phyloP scores from a whole-genome alignment of 2,113 vertebrate genomes.

The Gadus chalcogrammus region DNA sequence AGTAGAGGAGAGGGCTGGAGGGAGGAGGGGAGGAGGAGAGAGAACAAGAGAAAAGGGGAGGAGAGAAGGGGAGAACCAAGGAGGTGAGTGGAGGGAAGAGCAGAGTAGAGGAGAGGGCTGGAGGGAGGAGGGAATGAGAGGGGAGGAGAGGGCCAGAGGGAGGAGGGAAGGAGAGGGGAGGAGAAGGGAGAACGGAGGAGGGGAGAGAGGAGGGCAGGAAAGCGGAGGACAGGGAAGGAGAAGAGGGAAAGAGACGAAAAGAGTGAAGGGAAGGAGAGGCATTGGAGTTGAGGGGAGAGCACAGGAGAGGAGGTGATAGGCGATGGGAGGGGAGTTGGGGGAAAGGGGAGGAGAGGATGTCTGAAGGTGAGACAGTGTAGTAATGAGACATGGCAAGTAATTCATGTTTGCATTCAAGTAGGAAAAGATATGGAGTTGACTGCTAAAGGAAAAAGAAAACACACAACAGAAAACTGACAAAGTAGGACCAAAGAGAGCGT shows the following conservation, averaged over 20 bases:
- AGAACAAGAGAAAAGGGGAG: neutral
- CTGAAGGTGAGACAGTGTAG: neutral
- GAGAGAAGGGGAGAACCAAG: conserved; percentile 8
- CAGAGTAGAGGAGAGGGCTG: too few relatives aligned
- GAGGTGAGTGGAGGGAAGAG: too few relatives aligned
- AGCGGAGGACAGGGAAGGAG: too few relatives aligned
- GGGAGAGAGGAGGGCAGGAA: too few relatives aligned
- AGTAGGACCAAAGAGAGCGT: too few relatives aligned
- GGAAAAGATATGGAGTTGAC: too few relatives aligned
- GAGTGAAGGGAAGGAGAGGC: neutral
- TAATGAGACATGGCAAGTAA: neutral
- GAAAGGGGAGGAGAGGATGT: neutral
- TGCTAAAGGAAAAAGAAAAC: too few relatives aligned
- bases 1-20: neutral
- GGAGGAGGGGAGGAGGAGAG: neutral
- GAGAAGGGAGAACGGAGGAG: neutral
- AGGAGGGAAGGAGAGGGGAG: neutral
- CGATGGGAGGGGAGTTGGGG: too few relatives aligned
- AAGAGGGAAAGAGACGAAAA: neutral
- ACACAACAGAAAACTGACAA: too few relatives aligned
- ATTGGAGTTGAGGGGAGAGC: neutral
- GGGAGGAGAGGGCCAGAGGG: neutral
- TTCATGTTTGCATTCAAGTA: neutral
- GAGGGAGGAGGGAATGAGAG: neutral
- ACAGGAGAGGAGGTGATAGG: too few relatives aligned